Base-by-base conservation (phyloP, 1,140 invertebrate genomes). In the Acromyrmex echinatior region DNA sequence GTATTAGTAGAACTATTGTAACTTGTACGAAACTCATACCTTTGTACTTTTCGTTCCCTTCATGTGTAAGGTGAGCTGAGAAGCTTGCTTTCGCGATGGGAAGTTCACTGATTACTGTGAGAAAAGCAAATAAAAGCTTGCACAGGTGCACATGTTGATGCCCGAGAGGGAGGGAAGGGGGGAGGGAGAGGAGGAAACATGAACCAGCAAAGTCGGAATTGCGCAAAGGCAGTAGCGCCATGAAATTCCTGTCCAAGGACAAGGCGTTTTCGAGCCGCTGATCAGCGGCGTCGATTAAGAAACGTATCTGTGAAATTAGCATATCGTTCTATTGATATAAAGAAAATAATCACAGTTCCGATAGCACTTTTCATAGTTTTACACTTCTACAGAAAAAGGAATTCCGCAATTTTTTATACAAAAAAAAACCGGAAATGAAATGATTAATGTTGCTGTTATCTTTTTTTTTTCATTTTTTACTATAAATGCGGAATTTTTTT, bases 241-340 rank as follows among this genome's bases (percentile, higher is more conserved):
- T 87, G 76, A 88, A 88, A 90, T 90, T 90, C 76, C 65, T 66
- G 74, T 85, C 80, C 89, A 90, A 88, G 86, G 86, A 90, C 88
- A 66, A 87, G 86, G 88, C 73, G 76, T 79, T 87, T 60, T n/a
- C 53, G 49, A 70, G 70, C 12, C 51, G 63, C 3, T 39, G 63
- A 88, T 88, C 73, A 21, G 21, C 39, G 25, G 25, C 28, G 28
- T 21, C n/a, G 53, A 73, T 86, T 58, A 31, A 87, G 31, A 31
- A 70, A 49, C 35, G 74, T 56, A 12, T 45, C 7, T 45, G 39
- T 45, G 9, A 45, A 45, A 2, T 45, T 45, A 45, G 39, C 39
- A 3, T 39, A 39, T 39, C 35, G 7, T 45, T 12, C 39, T 10
- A 12, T 45, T 45, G 39, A 45, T 45, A 45, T 10, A 10, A 45